Evolutionary conservation across 2,888 invertebrate species (phyloP), one percentile per base, ranked within the genome.

Genomic region (Hypomecis punctinalis): DNA sequence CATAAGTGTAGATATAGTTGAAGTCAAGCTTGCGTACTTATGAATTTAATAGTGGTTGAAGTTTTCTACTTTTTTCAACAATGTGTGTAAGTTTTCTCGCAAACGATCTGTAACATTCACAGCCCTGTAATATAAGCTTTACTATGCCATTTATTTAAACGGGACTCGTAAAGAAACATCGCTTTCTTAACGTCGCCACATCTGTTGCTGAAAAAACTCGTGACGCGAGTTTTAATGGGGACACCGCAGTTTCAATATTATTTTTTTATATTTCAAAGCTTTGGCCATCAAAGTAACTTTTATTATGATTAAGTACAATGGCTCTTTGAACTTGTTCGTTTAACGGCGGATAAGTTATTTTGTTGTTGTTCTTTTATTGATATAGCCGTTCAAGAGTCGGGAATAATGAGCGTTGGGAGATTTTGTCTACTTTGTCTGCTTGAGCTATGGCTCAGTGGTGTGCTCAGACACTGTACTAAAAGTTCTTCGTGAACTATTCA

Each of bases 281-380:
- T 53, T 47, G 48, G 56, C 37, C 51, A 53, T 67, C 48, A 54
- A 66, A 62, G 66, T 66, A 35, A 59, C 63, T 67, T 63, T 63
- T 67, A 61, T 67, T 67, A 67, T 63, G 63, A 67, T 63, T 67
- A 57, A 67, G 65, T 47, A 69, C 66, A 71, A 71, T 69, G 65
- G 66, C 68, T 69, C 51, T 69, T 62, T 67, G 65, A 71, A 64
- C 52, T 69, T 71, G 53, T 68, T 67, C 51, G 55, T 47, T 61
- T 65, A 61, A 65, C 52, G 65, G 36, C 42, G 56, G 56, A 61
- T 65, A 65, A 65, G 51, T 65, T 61, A 61, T 56, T 56, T 65
- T 60, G 60, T 64, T 64, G 59, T 65, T 65, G 65, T 65, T 65
- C 63, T 64, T 65, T 61, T 65, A 65, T 65, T 61, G 60, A 65